Evolutionary conservation across 2,888 invertebrate species (phyloP), one percentile per base, ranked within the genome.

Genomic region (Diploptera punctata): DNA sequence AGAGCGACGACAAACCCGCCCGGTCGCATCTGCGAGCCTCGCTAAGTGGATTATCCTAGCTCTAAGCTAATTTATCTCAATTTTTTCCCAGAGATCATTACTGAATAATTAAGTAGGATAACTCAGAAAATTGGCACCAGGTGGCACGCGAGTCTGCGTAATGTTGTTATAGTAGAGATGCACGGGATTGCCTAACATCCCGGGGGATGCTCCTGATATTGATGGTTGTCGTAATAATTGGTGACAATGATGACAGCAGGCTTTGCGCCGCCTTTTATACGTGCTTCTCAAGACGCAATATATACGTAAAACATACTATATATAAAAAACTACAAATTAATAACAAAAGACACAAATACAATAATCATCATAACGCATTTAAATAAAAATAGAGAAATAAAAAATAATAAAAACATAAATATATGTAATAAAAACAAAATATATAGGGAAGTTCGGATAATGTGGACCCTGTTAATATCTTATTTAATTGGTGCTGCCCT

Each of bases 61-160:
- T 44, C 44, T 67, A 72, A 72, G 60, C 72, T 68, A 68, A 72
- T 72, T 72, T 72, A 72, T 72, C 72, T 72, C 65, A 65, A 65
- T 47, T 65, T 73, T 72, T 73, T 73, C 47, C 67, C 67, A 47
- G 69, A 67, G 73, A 73, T 73, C 73, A 67, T 47, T 67, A 73
- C 57, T 73, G 65, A 73, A 73, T 73, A 73, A 73, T 73, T 73
- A 73, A 73, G 73, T 57, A 70, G 73, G 67, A 70, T 70, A 73
- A 73, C 67, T 67, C 69, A 57, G 31, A 16, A 57, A 57, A 73
- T 52, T 67, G 29, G 69, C 60, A 69, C 71, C 72, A 72, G 72
- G 72, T 72, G 72, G 72, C 60, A 24, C 44, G 65, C 44, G 44
- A 62, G 52, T 52, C 26, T 16, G 21, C 13, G 52, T 52, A 52